Conservation (phyloP, 1,140 invertebrate genomes). For the Alviniconcha marisindica region DNA sequence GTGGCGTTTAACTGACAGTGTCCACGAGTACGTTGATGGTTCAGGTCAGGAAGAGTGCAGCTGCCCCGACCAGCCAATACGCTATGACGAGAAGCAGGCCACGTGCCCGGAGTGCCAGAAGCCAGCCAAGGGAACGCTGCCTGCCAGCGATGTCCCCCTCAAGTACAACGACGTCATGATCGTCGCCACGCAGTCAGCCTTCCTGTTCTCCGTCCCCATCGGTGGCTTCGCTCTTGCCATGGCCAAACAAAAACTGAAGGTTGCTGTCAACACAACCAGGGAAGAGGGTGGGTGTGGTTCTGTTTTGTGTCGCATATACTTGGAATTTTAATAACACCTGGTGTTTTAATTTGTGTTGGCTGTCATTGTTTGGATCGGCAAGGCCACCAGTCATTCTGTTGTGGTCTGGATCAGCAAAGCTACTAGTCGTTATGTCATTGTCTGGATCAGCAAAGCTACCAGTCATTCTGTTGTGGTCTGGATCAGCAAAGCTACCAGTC, state of each 20-base stretch:
- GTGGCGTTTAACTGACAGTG: no score
- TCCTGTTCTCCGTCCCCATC: slow-evolving; percentile 8
- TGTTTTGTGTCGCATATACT: no score
- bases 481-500: no score
- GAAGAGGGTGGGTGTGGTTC: not conserved
- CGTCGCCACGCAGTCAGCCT: slow-evolving; percentile 15
- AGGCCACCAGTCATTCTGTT: no score
- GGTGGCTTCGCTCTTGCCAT: not conserved
- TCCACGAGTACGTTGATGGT: not conserved
- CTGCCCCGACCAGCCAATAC: not conserved
- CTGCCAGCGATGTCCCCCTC: not conserved
- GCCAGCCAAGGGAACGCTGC: not conserved
- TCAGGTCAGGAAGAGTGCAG: slow-evolving; percentile 8
- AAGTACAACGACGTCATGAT: slow-evolving; percentile 33
- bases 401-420: no score
- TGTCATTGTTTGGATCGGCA: no score
- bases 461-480: no score
- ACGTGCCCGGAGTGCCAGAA: not conserved
- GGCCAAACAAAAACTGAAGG: not conserved
- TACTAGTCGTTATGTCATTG: no score
- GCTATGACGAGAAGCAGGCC: not conserved
- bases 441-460: no score
- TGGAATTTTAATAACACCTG: no score
- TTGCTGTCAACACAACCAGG: slow-evolving; percentile 10
- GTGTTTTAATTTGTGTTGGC: no score